These are phyloP conservation scores for Megastigmus dorsalis DNA, from an alignment of 2,888 invertebrate species.

Conservation along the genomic window DNA sequence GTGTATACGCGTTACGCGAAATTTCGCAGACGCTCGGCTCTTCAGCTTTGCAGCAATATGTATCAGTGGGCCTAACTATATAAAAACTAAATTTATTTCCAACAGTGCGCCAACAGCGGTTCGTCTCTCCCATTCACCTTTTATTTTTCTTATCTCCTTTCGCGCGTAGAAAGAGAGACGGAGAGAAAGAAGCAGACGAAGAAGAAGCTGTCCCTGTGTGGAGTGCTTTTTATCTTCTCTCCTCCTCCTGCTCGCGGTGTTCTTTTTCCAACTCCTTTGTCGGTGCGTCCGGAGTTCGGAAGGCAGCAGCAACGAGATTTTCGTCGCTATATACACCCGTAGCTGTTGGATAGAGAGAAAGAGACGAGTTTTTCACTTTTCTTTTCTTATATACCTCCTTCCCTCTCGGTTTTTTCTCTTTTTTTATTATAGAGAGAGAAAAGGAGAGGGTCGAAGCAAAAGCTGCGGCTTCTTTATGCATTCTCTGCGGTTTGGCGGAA, in stretches of 20 bases:
- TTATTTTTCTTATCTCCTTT: conserved; percentile 28
- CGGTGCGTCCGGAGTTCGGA: background rate
- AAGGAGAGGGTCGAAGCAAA: background rate
- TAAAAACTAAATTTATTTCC: conserved; percentile 26
- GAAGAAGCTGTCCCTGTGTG: no score
- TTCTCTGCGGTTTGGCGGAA: conserved; percentile 29
- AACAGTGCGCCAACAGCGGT: conserved; percentile 16
- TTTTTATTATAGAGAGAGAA: background rate
- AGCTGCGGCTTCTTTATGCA: conserved; percentile 46
- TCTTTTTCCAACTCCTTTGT: background rate
- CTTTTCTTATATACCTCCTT: no score
- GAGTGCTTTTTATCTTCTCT: background rate
- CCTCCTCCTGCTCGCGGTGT: no score
- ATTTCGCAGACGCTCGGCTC: conserved; percentile 6
- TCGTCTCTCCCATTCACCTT: conserved; percentile 32
- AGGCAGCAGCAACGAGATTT: conserved; percentile 23
- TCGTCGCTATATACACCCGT: no score
- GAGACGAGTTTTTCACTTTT: conserved; percentile 43
- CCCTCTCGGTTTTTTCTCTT: background rate
- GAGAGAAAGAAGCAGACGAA: no score
- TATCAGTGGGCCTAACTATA: background rate
- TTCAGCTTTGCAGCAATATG: no score
- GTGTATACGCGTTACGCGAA: background rate
- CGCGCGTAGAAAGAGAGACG: no score
- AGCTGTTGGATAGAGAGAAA: conserved; percentile 14